These are phyloP conservation scores for Synaphobranchus kaupii DNA, from an alignment of 2,797 vertebrate genomes.

Conservation along the genomic window DNA sequence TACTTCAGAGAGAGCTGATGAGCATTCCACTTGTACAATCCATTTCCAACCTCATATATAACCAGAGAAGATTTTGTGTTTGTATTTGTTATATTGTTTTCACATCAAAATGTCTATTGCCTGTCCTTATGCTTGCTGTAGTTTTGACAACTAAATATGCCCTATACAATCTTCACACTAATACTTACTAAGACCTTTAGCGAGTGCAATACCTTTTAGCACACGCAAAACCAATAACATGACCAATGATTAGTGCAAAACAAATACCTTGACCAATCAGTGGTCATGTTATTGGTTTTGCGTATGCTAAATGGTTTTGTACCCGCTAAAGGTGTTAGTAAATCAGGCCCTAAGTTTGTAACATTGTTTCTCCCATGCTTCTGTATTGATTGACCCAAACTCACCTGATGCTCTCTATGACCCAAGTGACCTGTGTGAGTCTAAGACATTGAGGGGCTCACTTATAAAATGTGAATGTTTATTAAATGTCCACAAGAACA, in stretches of 20 bases:
- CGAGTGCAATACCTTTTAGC: too few species aligned
- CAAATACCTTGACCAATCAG: too few species aligned
- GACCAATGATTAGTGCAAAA: too few species aligned
- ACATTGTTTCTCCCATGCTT: neutral
- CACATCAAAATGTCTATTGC: neutral
- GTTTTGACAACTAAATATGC: neutral
- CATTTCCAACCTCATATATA: neutral
- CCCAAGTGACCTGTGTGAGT: neutral
- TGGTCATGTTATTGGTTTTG: too few species aligned
- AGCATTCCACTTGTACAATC: neutral
- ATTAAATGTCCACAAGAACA: constrained; percentile 80
- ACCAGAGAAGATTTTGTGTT: neutral
- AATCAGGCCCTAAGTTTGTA: too few species aligned
- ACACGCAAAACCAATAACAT: too few species aligned
- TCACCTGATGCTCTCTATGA: neutral
- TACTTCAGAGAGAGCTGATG: neutral
- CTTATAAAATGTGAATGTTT: constrained; percentile 80
- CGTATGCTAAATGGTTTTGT: too few species aligned
- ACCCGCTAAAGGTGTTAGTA: too few species aligned
- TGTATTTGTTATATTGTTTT: neutral
- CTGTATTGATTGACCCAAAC: constrained; percentile 14
- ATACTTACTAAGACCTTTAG: too few species aligned
- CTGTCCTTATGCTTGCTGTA: neutral
- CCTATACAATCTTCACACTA: neutral
- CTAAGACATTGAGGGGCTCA: constrained; percentile 42